Base-by-base conservation (phyloP, 2,888 invertebrate genomes). In the Heliconius ismenius region DNA sequence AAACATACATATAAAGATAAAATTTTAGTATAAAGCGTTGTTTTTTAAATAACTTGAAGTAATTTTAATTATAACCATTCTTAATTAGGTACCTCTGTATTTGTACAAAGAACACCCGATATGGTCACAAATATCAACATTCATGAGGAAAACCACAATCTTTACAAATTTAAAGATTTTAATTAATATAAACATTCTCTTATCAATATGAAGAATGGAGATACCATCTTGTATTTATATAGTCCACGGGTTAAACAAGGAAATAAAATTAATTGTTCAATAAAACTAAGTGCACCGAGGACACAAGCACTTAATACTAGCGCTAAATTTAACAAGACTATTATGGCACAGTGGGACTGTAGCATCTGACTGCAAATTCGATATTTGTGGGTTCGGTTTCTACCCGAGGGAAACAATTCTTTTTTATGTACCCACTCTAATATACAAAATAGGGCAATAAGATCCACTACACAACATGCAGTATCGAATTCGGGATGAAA, bases 251-350 rank as follows among this genome's bases (percentile, higher is more conserved):
- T 36, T 65, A 65, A 65, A 65, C 64, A 65, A 65, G 36, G n/a
- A 36, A 28, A 65, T 36, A 65, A 64, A 65, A 65, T 21, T 32
- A 65, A 36, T 65, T 65, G 65, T n/a, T 36, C 65, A 64, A 64
- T 64, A 64, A 32, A 64, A 10, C 32, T 32, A 32, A 64, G 32
- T 64, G 64, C 64, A 64, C 64, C 32, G 32, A 26, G 13, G 65
- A 36, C 65, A n/a, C 64, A 11, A 65, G 36, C 32, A 64, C 28
- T 64, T 64, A 32, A 10, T 21, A 15, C 64, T n/a, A 65, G 36
- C 21, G 36, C 36, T 11, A 32, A 21, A 36, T 65, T 32, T 65
- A n/a, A n/a, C 9, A 18, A 58, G 9, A 3, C 58, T 58, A n/a
- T 58, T 10, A 0, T n/a, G 58, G 58, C n/a, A 58, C n/a, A 58